These are phyloP conservation scores for Periophthalmodon schlosseri DNA, from an alignment of 2,113 vertebrate species.

Conservation along the genomic window DNA sequence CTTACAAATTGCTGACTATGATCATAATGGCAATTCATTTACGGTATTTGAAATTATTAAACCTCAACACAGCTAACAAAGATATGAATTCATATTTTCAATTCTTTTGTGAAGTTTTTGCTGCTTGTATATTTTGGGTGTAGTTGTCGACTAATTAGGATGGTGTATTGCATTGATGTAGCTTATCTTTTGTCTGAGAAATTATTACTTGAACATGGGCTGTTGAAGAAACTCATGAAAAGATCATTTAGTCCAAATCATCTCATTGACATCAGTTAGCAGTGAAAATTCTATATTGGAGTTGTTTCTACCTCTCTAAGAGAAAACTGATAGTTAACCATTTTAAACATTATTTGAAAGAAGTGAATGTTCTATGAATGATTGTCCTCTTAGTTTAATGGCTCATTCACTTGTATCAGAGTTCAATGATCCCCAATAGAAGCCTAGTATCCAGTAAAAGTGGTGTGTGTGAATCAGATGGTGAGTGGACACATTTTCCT, in stretches of 20 bases:
- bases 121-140: not conserved
- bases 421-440: not conserved
- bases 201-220: not conserved
- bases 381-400: not conserved
- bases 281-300: not conserved
- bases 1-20: not conserved
- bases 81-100: not conserved
- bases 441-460: not conserved
- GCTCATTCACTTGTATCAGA: not conserved
- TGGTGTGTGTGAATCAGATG: constrained; percentile 27
- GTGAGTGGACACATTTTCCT: constrained; percentile 28
- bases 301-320: not conserved
- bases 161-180: not conserved
- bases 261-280: not conserved
- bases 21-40: not conserved
- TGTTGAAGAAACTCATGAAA: not conserved
- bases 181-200: not conserved
- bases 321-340: not conserved
- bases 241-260: not conserved
- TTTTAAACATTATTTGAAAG: not conserved
- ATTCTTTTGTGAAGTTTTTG: not conserved
- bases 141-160: not conserved
- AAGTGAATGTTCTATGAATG: not conserved
- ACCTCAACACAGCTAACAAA: not conserved
- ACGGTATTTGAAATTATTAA: too few species aligned